phyloP scores from a whole-genome alignment of 1,140 invertebrate species.

The Drosophila fuyamai region DNA sequence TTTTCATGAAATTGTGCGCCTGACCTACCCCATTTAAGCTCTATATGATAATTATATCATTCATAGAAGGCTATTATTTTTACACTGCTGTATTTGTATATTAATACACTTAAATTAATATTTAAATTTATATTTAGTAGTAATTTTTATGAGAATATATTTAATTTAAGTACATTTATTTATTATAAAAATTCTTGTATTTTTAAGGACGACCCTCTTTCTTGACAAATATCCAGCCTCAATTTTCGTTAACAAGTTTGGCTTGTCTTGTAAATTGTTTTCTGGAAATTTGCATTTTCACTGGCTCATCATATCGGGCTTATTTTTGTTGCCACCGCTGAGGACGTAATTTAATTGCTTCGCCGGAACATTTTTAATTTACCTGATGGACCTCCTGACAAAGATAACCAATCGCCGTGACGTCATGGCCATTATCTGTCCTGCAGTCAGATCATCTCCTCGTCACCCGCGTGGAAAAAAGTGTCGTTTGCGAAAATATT shows the following conservation, averaged over 20 bases:
- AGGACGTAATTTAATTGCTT: constrained; percentile 44
- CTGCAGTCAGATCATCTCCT: constrained; percentile 35
- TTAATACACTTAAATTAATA: background rate
- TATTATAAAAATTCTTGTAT: too few species aligned
- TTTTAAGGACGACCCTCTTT: too few species aligned
- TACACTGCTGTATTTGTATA: too few species aligned
- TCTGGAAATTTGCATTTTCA: constrained; percentile 48
- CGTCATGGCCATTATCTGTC: constrained; percentile 10
- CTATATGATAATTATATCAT: background rate
- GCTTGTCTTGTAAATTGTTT: constrained; percentile 31
- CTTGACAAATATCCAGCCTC: background rate
- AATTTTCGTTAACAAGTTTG: constrained; percentile 2
- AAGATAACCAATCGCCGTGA: constrained; percentile 18
- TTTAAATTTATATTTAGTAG: too few species aligned
- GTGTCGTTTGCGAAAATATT: constrained; percentile 47
- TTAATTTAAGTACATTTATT: too few species aligned
- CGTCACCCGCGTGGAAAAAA: constrained; percentile 32
- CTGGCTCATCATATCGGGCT: constrained; percentile 39
- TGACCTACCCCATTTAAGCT: constrained; percentile 1
- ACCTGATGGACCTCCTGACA: constrained; percentile 41
- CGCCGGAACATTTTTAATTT: constrained; percentile 46
- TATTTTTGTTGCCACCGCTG: background rate
- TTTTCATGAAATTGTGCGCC: background rate
- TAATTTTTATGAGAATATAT: too few species aligned
- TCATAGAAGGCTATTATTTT: too few species aligned